Evolutionary conservation across 2,797 vertebrate genomes (phyloP).

Genomic region (Capromys pilorides): DNA sequence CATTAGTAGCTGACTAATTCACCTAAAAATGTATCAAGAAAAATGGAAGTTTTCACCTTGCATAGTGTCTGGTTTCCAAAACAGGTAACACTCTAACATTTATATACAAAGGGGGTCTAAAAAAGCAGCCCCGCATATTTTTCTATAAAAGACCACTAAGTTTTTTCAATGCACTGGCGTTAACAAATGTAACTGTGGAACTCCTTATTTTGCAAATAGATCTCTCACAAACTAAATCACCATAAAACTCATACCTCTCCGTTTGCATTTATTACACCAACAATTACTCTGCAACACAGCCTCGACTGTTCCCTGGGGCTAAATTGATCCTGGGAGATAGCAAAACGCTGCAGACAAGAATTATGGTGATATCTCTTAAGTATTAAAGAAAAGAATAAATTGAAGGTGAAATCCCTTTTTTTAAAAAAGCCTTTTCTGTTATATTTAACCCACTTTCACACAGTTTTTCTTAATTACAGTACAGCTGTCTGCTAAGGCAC

Average conservation of each 20-base stretch:
- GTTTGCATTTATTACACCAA: conserved; percentile 64
- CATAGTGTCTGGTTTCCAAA: conserved; percentile 43
- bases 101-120: neutral
- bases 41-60: conserved; percentile 67
- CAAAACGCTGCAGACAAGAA: conserved; percentile 42
- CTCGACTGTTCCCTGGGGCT: conserved; percentile 26
- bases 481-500: conserved; percentile 86
- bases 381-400: conserved; percentile 65
- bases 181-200: conserved; percentile 26
- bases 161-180: conserved; percentile 14
- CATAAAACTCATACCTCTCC: conserved; percentile 51
- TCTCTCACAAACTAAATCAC: conserved; percentile 52
- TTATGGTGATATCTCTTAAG: conserved; percentile 41
- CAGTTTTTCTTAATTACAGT: conserved; percentile 86
- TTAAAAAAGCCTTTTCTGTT: conserved; percentile 65
- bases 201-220: conserved; percentile 59
- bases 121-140: conserved; percentile 25
- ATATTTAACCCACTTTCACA: conserved; percentile 86
- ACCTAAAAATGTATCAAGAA: conserved; percentile 74
- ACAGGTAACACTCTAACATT: neutral
- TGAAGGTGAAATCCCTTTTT: conserved; percentile 67
- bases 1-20: conserved; percentile 65
- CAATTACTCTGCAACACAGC: neutral
- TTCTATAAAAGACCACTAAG: neutral
- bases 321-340: conserved; percentile 42